Evolutionary conservation across 2,888 invertebrate species (phyloP).

Genomic region (Morpho helenor): DNA sequence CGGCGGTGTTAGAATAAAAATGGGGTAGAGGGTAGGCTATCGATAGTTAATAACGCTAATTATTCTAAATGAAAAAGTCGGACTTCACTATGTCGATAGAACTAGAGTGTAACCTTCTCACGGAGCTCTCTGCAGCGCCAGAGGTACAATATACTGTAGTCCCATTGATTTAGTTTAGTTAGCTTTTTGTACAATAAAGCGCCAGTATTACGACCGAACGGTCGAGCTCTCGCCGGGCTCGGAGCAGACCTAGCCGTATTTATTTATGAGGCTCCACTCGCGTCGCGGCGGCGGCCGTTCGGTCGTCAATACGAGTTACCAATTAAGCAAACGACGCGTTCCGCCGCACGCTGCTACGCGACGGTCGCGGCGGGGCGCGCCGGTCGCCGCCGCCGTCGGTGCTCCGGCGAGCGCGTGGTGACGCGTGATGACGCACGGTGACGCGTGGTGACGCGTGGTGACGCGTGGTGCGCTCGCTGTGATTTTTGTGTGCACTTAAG

Average conservation of each 20-base stretch:
- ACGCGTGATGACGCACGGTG: not conserved
- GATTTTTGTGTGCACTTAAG: conserved; percentile 30
- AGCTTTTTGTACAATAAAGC: no score
- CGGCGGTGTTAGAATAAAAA: conserved; percentile 13
- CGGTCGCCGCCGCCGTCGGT: conserved; percentile 6
- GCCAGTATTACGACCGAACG: no score
- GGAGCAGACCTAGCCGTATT: conserved; percentile 19
- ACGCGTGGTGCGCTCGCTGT: conserved; percentile 16
- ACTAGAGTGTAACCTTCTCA: no score
- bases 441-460: conserved; percentile 4
- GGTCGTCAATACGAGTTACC: not conserved
- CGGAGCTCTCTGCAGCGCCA: no score
- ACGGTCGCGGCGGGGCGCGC: no score
- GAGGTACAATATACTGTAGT: no score
- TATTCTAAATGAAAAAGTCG: no score
- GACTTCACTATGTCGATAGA: no score
- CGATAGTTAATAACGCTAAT: conserved; percentile 5
- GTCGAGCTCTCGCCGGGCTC: conserved; percentile 7
- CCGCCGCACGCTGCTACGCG: no score
- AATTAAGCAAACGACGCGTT: not conserved
- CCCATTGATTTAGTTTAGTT: no score
- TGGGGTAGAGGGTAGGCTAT: conserved; percentile 23
- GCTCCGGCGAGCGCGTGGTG: conserved; percentile 6
- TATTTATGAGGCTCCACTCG: conserved; percentile 19
- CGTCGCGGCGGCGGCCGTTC: conserved; percentile 8